phyloP scores from a whole-genome alignment of 2,797 vertebrate genomes.

The Astyanax mexicanus region DNA sequence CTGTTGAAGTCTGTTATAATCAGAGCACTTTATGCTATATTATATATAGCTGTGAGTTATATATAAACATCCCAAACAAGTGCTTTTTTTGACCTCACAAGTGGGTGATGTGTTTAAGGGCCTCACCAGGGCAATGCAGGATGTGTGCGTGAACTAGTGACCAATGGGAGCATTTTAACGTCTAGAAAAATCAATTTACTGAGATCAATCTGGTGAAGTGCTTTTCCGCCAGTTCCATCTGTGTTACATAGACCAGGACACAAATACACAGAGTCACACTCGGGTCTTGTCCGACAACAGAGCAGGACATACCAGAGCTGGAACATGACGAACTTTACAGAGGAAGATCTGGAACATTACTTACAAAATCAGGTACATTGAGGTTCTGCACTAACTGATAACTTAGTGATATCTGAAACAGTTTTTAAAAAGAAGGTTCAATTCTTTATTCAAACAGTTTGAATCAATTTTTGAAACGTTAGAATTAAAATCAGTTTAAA shows the following conservation, averaged over 20 bases:
- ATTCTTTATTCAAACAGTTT: too few relatives aligned
- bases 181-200: slow-evolving; percentile 55
- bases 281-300: background rate
- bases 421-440: too few relatives aligned
- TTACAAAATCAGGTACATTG: slow-evolving; percentile 73
- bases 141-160: slow-evolving; percentile 43
- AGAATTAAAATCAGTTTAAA: too few relatives aligned
- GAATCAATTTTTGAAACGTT: too few relatives aligned
- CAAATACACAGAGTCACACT: slow-evolving; percentile 29
- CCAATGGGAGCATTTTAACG: slow-evolving; percentile 49
- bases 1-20: background rate
- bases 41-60: too few relatives aligned
- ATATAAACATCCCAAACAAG: background rate
- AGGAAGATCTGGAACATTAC: slow-evolving; percentile 75
- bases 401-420: too few relatives aligned
- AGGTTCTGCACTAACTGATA: background rate
- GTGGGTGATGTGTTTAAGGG: slow-evolving; percentile 3
- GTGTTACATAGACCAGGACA: slow-evolving; percentile 40
- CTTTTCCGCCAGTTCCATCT: slow-evolving; percentile 40
- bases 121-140: slow-evolving; percentile 26
- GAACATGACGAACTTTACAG: slow-evolving; percentile 76
- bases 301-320: slow-evolving; percentile 33
- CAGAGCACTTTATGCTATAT: too few relatives aligned
- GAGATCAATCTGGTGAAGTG: slow-evolving; percentile 61
- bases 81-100: too few relatives aligned